Evolutionary conservation across 2,113 vertebrate genomes (phyloP).

Genomic region (Mustelus asterias): DNA sequence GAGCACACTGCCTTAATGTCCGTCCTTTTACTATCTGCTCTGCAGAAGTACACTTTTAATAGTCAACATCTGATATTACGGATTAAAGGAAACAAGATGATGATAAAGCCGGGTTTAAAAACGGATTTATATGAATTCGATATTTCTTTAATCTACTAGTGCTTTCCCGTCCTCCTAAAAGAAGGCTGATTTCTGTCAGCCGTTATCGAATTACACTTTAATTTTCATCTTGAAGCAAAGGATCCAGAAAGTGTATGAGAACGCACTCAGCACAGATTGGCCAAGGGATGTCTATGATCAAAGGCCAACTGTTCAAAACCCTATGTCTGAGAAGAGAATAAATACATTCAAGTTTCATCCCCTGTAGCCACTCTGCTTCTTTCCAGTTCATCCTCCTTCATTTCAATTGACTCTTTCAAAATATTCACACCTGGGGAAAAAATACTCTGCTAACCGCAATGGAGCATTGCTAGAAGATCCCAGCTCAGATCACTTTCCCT

Average conservation of each 20-base stretch:
- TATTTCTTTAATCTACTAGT: slow-evolving; percentile 71
- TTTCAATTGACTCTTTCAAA: background rate
- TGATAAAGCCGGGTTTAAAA: slow-evolving; percentile 56
- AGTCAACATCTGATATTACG: slow-evolving; percentile 54
- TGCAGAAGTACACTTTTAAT: slow-evolving; percentile 54
- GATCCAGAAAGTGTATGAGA: slow-evolving; percentile 72
- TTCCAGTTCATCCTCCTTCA: slow-evolving; percentile 52
- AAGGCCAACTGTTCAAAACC: slow-evolving; percentile 56
- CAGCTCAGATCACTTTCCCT: background rate
- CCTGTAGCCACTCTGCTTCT: slow-evolving; percentile 57
- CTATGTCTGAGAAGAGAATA: slow-evolving; percentile 5
- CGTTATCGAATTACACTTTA: slow-evolving; percentile 75
- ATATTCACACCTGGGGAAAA: background rate
- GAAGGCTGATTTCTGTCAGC: slow-evolving; percentile 71
- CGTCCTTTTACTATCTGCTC: slow-evolving; percentile 47
- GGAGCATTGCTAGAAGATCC: background rate
- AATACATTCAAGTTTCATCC: background rate
- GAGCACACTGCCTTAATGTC: slow-evolving; percentile 51
- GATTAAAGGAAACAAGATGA: slow-evolving; percentile 61
- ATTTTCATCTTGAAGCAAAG: slow-evolving; percentile 67
- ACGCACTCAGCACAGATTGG: slow-evolving; percentile 71
- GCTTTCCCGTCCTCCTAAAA: slow-evolving; percentile 46
- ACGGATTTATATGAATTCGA: slow-evolving; percentile 67
- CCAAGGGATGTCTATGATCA: slow-evolving; percentile 60
- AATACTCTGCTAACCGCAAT: too few relatives aligned